Evolutionary conservation across 2,888 invertebrate genomes (phyloP), one percentile per base, ranked within the genome.

Genomic region (Coleophora deauratella): DNA sequence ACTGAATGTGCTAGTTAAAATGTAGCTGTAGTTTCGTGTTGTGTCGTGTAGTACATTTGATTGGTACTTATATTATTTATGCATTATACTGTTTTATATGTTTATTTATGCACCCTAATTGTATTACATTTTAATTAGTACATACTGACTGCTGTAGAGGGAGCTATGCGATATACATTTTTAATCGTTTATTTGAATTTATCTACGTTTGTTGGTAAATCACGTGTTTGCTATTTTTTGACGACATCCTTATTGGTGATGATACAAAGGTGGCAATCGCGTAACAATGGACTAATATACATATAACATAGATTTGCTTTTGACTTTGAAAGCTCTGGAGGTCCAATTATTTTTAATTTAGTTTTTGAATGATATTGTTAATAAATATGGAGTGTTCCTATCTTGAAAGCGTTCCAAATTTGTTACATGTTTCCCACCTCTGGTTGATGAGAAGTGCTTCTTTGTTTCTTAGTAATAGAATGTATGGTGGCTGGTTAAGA

Each of bases 1-100:
- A 77, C 75, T 60, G 67, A 72, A 74, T 77, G 75, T 79, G 76
- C 76, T 76, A 76, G 73, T 79, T 76, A 68, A 77, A 78, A 74
- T 77, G 77, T 79, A 74, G 74, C 59, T 50, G 55, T 73, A 69
- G 68, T 63, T 55, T 54, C 59, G 48, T 56, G 27, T 45, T 45
- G 36, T 52, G 44, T 54, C 59, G 48, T 56, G 27, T 45, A 44
- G 36, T 52, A 43, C 53, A 40, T 55, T 42, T 58, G 47, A 54
- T 43, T 49, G 46, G 41, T 54, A 49, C 51, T 51, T 58, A 46
- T 65, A 65, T n/a, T n/a, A n/a, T 72, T 32, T 66, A 62, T 66
- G 59, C 59, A 55, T 66, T 54, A 54, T 62, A 49, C 49, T 64
- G 46, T 55, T 62, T 54, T 58, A 47, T 61, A 59, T n/a, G 10